Evolutionary conservation across 1,140 invertebrate species (phyloP).

Genomic region (Cotesia chilonis): DNA sequence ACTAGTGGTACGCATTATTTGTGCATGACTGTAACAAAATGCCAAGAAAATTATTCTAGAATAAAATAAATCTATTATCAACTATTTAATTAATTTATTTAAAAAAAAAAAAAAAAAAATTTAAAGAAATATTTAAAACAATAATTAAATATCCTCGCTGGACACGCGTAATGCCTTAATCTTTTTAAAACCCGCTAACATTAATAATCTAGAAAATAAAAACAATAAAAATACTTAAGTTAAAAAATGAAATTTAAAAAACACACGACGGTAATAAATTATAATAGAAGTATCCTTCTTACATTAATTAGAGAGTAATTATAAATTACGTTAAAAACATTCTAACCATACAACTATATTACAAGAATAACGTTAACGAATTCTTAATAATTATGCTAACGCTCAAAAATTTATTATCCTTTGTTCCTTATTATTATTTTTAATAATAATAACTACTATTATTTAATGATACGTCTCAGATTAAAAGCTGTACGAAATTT

Average conservation of each 20-base stretch:
- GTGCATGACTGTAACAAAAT: constrained; percentile 16
- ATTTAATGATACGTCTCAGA: constrained; percentile 13
- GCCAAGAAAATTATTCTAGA: background rate
- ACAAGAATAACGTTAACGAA: constrained; percentile 8
- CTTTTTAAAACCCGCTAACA: background rate
- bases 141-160: constrained; percentile 39
- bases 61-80: background rate
- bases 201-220: constrained; percentile 13
- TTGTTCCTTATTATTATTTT: background rate
- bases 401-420: constrained; percentile 1
- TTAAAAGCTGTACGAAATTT: constrained; percentile 10
- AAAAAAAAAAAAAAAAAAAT: constrained; percentile 25
- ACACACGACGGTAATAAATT: constrained; percentile 2
- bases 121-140: constrained; percentile 21
- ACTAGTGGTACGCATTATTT: constrained; percentile 3
- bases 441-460: constrained; percentile 14
- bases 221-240: background rate
- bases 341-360: constrained; percentile 25
- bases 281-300: background rate
- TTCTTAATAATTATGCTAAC: constrained; percentile 19
- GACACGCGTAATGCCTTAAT: constrained; percentile 24
- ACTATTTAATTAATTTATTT: background rate
- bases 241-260: background rate
- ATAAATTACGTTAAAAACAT: constrained; percentile 17
- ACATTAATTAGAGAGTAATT: too few species aligned